A percentile compares a stretch with the other conserved stretches of the same genome.
These are phyloP conservation scores for Stenopsyche tienmushanensis DNA, from an alignment of 1,140 invertebrate genomes.

Conservation along the genomic window DNA sequence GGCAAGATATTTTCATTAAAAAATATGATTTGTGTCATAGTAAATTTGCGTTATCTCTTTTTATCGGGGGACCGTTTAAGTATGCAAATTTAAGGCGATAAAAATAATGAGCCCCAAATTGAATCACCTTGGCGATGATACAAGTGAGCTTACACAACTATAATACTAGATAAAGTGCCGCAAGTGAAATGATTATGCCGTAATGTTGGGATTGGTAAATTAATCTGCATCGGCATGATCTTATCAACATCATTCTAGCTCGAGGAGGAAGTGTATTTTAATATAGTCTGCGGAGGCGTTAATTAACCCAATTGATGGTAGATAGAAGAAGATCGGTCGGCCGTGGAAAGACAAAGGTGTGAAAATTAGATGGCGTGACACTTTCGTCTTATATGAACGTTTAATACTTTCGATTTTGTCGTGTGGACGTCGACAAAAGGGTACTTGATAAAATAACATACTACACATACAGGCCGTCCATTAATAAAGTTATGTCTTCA, in stretches of 20 bases:
- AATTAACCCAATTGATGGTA: not conserved
- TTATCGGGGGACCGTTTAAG: too few relatives aligned
- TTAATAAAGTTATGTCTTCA: not conserved
- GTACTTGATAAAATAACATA: not conserved
- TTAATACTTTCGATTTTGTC: not conserved
- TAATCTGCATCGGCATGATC: too few relatives aligned
- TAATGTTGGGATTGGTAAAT: too few relatives aligned
- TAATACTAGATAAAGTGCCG: too few relatives aligned
- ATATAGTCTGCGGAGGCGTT: not conserved
- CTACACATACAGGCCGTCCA: not conserved
- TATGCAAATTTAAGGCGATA: too few relatives aligned
- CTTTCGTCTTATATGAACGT: not conserved
- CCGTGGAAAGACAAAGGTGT: not conserved
- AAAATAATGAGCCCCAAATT: too few relatives aligned
- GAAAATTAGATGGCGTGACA: not conserved
- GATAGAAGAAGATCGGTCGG: not conserved
- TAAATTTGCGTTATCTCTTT: too few relatives aligned
- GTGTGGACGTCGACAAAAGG: not conserved
- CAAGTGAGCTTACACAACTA: too few relatives aligned
- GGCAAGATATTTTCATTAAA: too few relatives aligned
- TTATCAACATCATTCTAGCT: not conserved
- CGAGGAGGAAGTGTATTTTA: not conserved
- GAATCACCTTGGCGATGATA: too few relatives aligned
- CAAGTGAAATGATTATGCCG: not conserved
- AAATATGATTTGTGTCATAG: too few relatives aligned